A percentile compares a stretch with the other conserved stretches of the same genome.
Conservation (phyloP, 92 coral and sea anemone species). For the Isaurus tuberculatus region DNA sequence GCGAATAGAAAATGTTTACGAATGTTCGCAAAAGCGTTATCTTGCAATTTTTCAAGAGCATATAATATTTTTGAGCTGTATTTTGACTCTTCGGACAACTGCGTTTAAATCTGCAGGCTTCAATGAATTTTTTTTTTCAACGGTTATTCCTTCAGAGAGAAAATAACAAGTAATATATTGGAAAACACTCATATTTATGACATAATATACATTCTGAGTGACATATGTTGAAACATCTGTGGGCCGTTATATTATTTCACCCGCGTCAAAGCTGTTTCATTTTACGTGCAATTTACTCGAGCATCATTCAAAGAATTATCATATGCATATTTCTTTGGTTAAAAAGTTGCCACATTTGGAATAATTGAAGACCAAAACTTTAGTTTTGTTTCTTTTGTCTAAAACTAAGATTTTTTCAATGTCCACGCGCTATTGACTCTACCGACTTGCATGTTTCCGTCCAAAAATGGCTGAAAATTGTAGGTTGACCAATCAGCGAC, state of each 20-base stretch:
- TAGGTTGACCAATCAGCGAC: constrained; percentile 34
- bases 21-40: background rate
- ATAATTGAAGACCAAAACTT: background rate
- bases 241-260: constrained; percentile 1
- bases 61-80: too few species aligned
- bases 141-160: background rate
- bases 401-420: background rate
- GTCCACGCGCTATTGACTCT: background rate
- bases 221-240: background rate
- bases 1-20: background rate
- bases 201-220: background rate
- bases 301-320: background rate
- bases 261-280: background rate
- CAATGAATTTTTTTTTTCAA: too few species aligned
- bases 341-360: background rate
- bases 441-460: background rate
- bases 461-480: constrained; percentile 30
- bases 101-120: too few species aligned
- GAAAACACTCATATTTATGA: background rate
- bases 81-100: too few species aligned
- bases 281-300: background rate
- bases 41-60: too few species aligned
- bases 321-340: background rate
- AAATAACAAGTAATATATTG: background rate
- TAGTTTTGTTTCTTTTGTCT: background rate